These are phyloP conservation scores for Drosophila lini DNA, from an alignment of 1,140 invertebrate genomes.

Conservation along the genomic window DNA sequence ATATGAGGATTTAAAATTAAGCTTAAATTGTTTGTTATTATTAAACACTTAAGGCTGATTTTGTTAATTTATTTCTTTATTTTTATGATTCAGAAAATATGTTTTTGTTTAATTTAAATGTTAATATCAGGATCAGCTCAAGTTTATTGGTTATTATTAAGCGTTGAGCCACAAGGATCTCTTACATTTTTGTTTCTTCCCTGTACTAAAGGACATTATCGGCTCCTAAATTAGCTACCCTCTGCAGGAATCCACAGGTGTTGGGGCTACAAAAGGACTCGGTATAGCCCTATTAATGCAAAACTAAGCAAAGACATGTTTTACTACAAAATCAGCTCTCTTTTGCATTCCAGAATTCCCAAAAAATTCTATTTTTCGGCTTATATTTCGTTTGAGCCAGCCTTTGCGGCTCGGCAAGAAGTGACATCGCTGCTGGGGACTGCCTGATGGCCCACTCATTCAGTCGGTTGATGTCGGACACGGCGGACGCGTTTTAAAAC, in stretches of 20 bases:
- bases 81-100: background rate
- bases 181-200: background rate
- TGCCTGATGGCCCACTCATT: constrained; percentile 9
- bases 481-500: constrained; percentile 16
- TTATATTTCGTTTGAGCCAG: background rate
- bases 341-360: background rate
- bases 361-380: background rate
- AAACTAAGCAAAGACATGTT: background rate
- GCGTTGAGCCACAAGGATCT: background rate
- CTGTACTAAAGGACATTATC: background rate
- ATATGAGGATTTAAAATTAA: too few species aligned
- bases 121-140: background rate
- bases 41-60: background rate
- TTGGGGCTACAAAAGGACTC: background rate
- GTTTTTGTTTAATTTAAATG: too few species aligned
- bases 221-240: background rate
- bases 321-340: background rate
- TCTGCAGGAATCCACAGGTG: background rate
- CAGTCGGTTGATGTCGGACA: constrained; percentile 17
- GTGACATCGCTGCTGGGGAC: constrained; percentile 5
- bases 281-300: too few species aligned
- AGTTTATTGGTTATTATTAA: background rate
- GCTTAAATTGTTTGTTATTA: too few species aligned
- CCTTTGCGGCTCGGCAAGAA: background rate
- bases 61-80: background rate